Percentiles rank a stretch among this genome's conserved stretches.
Evolutionary conservation across 2,888 invertebrate species (phyloP).

Genomic region (Mythimna loreyi): DNA sequence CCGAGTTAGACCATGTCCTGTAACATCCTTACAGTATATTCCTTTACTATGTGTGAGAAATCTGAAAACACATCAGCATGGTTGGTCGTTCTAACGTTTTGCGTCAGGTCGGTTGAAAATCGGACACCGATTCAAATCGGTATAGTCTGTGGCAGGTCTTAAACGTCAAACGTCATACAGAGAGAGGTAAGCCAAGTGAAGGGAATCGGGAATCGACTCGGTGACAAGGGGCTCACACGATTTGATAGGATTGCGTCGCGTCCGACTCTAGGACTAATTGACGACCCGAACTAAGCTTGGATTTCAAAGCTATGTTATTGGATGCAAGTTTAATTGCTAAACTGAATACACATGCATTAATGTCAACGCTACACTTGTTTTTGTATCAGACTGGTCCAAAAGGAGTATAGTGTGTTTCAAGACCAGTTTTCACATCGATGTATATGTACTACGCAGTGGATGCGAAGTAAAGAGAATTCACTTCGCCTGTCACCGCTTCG

Average conservation of each 20-base stretch:
- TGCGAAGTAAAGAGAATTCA: no score
- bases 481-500: no score
- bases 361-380: background rate
- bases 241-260: constrained; percentile 5
- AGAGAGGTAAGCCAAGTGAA: constrained; percentile 1
- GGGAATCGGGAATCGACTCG: background rate
- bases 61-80: background rate
- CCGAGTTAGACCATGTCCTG: no score
- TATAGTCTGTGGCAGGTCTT: background rate
- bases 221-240: background rate
- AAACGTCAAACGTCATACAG: background rate
- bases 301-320: background rate
- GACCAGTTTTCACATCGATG: no score
- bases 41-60: background rate
- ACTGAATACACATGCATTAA: background rate
- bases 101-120: background rate
- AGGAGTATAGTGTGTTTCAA: no score
- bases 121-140: background rate
- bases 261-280: constrained; percentile 5
- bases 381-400: no score
- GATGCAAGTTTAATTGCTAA: background rate
- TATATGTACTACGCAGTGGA: no score
- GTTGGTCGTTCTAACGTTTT: background rate
- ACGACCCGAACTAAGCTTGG: constrained; percentile 2
- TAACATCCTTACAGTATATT: no score